Evolutionary conservation across 1,140 invertebrate genomes (phyloP), one percentile per base, ranked within the genome.

Genomic region (Lineus longissimus): DNA sequence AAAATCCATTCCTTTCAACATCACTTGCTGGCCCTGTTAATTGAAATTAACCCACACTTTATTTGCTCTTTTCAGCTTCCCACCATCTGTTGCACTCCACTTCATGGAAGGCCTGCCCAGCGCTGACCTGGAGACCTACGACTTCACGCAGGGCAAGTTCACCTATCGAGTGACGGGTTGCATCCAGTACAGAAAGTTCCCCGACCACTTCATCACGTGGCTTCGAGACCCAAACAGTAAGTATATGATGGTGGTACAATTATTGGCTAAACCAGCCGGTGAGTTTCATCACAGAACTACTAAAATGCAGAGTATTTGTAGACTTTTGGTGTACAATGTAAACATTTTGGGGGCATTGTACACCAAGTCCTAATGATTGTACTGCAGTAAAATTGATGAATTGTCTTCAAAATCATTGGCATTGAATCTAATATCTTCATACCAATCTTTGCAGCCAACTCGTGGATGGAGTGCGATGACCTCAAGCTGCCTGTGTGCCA

Each of bases 401-500:
- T n/a, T n/a, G n/a, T n/a, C n/a, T n/a, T n/a, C n/a, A n/a, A n/a
- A n/a, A n/a, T n/a, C n/a, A n/a, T n/a, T n/a, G n/a, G n/a, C n/a
- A n/a, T n/a, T n/a, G n/a, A 40, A 36, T 23, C 17, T 31, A 17
- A 33, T n/a, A 30, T 29, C 22, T 36, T 64, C 29, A 30, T 40
- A n/a, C 25, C 47, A 29, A 9, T 40, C 7, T 65, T 65, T 13
- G n/a, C 41, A 65, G 63, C 41, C 31, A 19, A 63, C n/a, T n/a
- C 27, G 17, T 77, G 75, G 75, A 71, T 77, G 68, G 70, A 76
- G 61, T 77, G 73, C 69, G 75, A 77, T 70, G 75, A 76, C 63
- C 65, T 77, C 9, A 68, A 70, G 29, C 61, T 64, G 9, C 66
- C 70, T 15, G 25, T 73, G 30, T 75, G 74, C 43, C 57, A 66